Evolutionary conservation across 2,113 vertebrate genomes (phyloP), one percentile per base, ranked within the genome.

Genomic region (Garra rufa): DNA sequence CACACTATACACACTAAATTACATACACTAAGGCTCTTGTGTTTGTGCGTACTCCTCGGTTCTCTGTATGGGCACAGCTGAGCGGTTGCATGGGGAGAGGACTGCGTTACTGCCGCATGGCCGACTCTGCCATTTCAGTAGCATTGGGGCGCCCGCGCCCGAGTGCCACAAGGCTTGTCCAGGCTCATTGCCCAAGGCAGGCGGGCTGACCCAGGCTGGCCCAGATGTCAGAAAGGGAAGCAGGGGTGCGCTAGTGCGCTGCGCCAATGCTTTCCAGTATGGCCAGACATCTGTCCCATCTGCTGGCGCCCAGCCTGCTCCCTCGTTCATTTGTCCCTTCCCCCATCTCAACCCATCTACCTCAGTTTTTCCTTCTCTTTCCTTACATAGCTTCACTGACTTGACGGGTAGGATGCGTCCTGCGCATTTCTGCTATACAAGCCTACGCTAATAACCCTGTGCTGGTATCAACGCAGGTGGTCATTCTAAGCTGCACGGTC

Each of bases 171-270:
- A 92, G 93, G 96, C 95, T 96, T 95, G 95, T 93, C 88, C 92
- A 95, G 96, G 94, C 96, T 95, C 95, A 94, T 92, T 93, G 96
- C 96, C 96, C 90, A 91, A 94, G 96, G 96, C 95, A 93, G 94
- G 89, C 94, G 92, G 92, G 92, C 92, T 93, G 92, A 96, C 95
- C 96, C 95, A 93, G 94, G 93, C 93, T 93, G 87, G 93, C 95
- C 97, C 98, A 99, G 98, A 99, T 99, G 98, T 98, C 97, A 94
- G 91, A 96, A 97, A 96, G 92, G 92, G 95, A 94, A 88, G 92
- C 84, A 59, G 92, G 92, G 92, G 94, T 94, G 87, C 96, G 94
- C 95, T 96, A 94, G 94, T 96, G 96, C 96, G 96, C 94, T 95
- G 95, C 91, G 94, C 95, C 83, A 92, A 94, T 93, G 94, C 95